Conservation (phyloP, 2,888 invertebrate genomes). For the Ctena decussata region DNA sequence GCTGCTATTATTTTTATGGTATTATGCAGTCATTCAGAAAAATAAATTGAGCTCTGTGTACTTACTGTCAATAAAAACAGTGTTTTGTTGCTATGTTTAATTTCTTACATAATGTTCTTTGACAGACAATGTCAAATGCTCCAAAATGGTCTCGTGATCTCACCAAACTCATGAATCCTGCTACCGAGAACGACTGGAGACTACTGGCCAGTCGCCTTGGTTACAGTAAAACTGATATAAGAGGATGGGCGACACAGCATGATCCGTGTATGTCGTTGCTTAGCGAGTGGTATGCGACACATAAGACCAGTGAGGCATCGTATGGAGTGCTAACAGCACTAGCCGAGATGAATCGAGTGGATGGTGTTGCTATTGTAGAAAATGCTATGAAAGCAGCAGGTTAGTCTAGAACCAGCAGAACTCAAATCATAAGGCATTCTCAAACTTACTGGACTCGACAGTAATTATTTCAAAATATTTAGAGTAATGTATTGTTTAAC, state of each 20-base stretch:
- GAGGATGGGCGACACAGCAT: conserved; percentile 82
- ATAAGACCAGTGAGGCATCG: conserved; percentile 83
- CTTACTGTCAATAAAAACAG: too few relatives aligned
- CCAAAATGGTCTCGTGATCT: conserved; percentile 85
- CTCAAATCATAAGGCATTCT: too few relatives aligned
- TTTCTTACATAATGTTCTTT: too few relatives aligned
- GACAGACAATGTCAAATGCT: conserved; percentile 83
- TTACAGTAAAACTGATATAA: conserved; percentile 83
- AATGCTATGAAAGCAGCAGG: conserved; percentile 82
- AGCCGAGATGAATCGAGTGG: conserved; percentile 82
- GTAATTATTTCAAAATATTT: too few relatives aligned
- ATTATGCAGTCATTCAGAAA: too few relatives aligned
- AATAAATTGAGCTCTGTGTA: too few relatives aligned
- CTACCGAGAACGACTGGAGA: conserved; percentile 83
- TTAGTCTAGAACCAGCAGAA: conserved; percentile 40
- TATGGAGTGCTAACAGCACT: conserved; percentile 80
- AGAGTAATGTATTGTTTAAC: too few relatives aligned
- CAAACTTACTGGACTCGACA: too few relatives aligned
- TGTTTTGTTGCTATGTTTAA: too few relatives aligned
- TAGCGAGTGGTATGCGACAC: conserved; percentile 85
- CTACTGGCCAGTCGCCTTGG: conserved; percentile 83
- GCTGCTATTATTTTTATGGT: too few relatives aligned
- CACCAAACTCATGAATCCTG: conserved; percentile 81
- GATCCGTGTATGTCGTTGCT: conserved; percentile 85
- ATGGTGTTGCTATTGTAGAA: conserved; percentile 82